A percentile compares a stretch with the other conserved stretches of the same genome.
These are phyloP conservation scores for Hystrix brachyura DNA, from an alignment of 2,113 vertebrate species.

Conservation along the genomic window DNA sequence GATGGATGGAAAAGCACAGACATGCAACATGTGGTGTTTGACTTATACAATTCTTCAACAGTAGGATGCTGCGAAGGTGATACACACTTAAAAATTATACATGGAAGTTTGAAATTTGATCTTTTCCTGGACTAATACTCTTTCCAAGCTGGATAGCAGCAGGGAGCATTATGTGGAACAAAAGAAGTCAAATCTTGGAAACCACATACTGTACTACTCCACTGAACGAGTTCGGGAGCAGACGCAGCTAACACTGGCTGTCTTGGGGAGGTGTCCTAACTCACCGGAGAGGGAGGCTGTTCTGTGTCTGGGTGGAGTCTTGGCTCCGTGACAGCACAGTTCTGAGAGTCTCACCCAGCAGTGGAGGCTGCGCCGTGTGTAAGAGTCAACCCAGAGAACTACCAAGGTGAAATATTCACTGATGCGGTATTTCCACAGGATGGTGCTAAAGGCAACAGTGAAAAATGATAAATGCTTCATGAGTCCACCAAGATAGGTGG, in stretches of 20 bases:
- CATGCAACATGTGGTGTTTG: no score
- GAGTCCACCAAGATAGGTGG: neutral
- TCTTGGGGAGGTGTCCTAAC: neutral
- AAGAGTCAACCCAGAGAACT: neutral
- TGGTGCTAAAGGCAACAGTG: neutral
- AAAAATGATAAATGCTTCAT: neutral
- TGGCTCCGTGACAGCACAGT: neutral
- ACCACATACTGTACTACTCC: neutral
- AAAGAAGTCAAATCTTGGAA: constrained; percentile 20
- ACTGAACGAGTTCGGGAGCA: neutral
- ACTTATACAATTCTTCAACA: neutral
- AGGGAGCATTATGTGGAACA: neutral
- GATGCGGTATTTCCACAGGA: neutral
- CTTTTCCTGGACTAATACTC: neutral
- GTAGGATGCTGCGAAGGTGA: neutral
- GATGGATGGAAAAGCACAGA: neutral
- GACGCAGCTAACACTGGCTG: neutral
- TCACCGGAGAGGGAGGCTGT: neutral
- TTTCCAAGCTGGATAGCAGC: neutral
- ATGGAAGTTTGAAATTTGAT: neutral
- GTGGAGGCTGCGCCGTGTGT: neutral
- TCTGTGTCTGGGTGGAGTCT: neutral
- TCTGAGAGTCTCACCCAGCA: constrained; percentile 15
- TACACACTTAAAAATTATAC: neutral
- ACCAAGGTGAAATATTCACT: neutral